phyloP scores from a whole-genome alignment of 2,888 invertebrate species.

The Poecilus cupreus region DNA sequence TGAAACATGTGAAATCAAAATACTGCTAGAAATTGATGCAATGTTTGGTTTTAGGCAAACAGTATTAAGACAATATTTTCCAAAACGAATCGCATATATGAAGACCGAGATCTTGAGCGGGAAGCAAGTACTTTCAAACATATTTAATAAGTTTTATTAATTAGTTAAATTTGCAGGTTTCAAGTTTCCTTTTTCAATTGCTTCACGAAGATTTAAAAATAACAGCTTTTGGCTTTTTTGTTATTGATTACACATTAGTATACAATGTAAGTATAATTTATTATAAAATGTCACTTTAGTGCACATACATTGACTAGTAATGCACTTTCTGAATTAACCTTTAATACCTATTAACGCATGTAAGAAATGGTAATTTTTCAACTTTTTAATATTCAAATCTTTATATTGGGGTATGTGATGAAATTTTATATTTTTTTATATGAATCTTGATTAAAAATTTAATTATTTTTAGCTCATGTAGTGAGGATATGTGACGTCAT shows the following conservation, averaged over 20 bases:
- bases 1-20: too few relatives aligned
- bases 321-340: too few relatives aligned
- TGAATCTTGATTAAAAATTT: too few relatives aligned
- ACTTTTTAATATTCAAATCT: too few relatives aligned
- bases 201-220: slow-evolving; percentile 48
- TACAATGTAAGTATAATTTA: slow-evolving; percentile 41
- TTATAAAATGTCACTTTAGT: not conserved
- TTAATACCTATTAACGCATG: too few relatives aligned
- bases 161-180: slow-evolving; percentile 31
- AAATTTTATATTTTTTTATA: too few relatives aligned
- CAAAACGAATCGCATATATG: not conserved
- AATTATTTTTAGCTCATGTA: too few relatives aligned
- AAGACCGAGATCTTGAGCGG: not conserved
- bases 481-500: too few relatives aligned
- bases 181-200: slow-evolving; percentile 47
- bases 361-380: too few relatives aligned
- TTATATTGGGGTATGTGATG: too few relatives aligned
- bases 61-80: slow-evolving; percentile 8
- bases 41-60: not conserved
- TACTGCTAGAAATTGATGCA: too few relatives aligned
- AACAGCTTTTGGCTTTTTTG: slow-evolving; percentile 49
- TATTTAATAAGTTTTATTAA: not conserved
- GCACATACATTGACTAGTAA: too few relatives aligned
- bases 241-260: slow-evolving; percentile 41
- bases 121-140: not conserved